Base-by-base conservation (phyloP, 1,140 invertebrate genomes). In the Yoshiicerus persimilis region DNA sequence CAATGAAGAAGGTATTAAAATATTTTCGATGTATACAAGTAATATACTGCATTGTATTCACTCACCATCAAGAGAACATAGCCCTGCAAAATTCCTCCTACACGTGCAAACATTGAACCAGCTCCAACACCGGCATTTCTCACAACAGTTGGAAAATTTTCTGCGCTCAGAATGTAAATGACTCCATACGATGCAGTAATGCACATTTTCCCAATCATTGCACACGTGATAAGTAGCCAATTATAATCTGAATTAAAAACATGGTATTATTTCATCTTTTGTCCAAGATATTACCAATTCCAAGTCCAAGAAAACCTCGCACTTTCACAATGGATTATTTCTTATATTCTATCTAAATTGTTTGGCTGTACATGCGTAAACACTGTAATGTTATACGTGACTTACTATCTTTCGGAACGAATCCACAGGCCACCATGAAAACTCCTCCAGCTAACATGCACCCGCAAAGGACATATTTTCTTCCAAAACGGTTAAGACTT, bases 91-190 rank as follows among this genome's bases (percentile, higher is more conserved):
- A 97, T 95, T 41, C 96, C 96, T 16, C 96, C 96, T 84, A 97
- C 92, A 86, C 96, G 93, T 5, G 96, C 96, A 89, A 94, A 95
- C 89, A 95, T 96, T 0, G 96, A 97, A 36, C 95, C 94, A 8
- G 95, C 66, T 16, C 88, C 88, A 11, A 89, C 84, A 38, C 86
- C 86, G 34, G 86, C 75, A 56, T 89, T 89, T 20, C 97, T 93
- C 41, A 97, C 95, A 8, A 96, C 95, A 0, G 96, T 97, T 1
- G 96, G 96, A 91, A 96, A 97, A 91, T 96, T 95, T 93, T 97
- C 96, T 5, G 95, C 95, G 8, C 96, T 95, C 91, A 96, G 96
- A 64, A 97, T 94, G 91, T 97, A 97, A 38, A 97, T 94, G 1
- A 96, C 95, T 36, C 95, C 96, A 91, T 96, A 97, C 11, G 96